Evolutionary conservation across 2,888 invertebrate genomes (phyloP).

Genomic region (Tetanocera ferruginea): DNA sequence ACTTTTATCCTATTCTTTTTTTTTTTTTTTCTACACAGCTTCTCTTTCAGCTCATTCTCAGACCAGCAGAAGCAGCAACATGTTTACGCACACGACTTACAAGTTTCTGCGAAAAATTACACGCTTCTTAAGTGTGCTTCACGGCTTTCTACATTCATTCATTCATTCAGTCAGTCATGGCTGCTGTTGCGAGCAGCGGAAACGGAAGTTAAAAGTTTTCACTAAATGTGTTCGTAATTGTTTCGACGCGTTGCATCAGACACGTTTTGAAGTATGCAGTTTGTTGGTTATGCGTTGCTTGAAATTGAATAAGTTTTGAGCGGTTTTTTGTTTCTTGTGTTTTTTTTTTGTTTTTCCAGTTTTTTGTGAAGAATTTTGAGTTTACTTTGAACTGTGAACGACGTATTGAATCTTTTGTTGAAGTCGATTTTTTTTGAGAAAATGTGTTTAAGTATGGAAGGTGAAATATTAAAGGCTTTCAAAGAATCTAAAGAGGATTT

Average conservation of each 20-base stretch:
- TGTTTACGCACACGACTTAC: background rate
- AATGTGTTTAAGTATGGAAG: too few relatives aligned
- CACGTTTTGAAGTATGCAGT: background rate
- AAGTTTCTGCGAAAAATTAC: background rate
- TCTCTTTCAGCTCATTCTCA: background rate
- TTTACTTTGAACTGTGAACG: background rate
- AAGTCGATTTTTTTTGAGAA: too few relatives aligned
- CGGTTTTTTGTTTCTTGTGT: background rate
- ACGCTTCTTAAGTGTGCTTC: slow-evolving; percentile 7
- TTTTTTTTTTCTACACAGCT: background rate
- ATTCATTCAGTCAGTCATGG: background rate
- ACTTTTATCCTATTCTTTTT: background rate
- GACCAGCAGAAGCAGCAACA: background rate
- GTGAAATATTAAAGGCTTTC: too few relatives aligned
- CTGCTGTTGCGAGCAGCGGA: background rate
- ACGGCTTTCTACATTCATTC: background rate
- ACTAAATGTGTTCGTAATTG: slow-evolving; percentile 20
- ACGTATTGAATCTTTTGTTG: too few relatives aligned
- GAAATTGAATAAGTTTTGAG: background rate
- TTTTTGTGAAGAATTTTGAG: background rate
- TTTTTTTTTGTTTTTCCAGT: background rate
- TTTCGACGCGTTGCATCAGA: slow-evolving; percentile 12
- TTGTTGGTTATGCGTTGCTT: background rate
- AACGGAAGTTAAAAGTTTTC: slow-evolving; percentile 27
- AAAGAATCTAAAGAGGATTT: too few relatives aligned